Conservation (phyloP, 2,888 invertebrate species). For the Neoitamus cyanurus region DNA sequence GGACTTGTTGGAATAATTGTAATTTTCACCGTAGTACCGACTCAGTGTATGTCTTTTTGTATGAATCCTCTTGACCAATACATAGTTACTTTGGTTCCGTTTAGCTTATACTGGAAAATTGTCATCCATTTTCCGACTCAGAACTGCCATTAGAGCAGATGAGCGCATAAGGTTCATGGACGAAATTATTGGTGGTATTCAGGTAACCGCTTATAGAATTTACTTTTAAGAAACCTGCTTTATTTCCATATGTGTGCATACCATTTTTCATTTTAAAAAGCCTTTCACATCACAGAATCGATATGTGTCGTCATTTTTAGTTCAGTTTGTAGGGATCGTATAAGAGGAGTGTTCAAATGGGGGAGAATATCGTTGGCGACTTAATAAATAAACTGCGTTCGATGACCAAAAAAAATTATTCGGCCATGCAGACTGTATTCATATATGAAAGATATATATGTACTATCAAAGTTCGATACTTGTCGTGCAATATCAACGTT, state of each 20-base stretch:
- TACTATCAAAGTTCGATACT: too few species aligned
- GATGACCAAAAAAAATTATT: too few species aligned
- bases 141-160: constrained; percentile 74
- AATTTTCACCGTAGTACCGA: constrained; percentile 77
- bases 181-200: constrained; percentile 76
- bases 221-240: not conserved
- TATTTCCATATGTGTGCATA: not conserved
- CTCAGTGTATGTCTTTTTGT: constrained; percentile 72
- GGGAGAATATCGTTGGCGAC: too few species aligned
- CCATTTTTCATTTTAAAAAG: not conserved
- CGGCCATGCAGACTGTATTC: too few species aligned
- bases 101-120: constrained; percentile 59
- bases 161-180: constrained; percentile 82
- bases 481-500: too few species aligned
- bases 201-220: constrained; percentile 63
- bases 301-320: not conserved
- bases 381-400: too few species aligned
- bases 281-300: not conserved
- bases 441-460: too few species aligned
- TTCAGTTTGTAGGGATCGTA: not conserved
- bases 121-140: constrained; percentile 64
- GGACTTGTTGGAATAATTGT: constrained; percentile 78
- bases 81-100: not conserved
- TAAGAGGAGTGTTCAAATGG: too few species aligned
- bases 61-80: not conserved